These are phyloP conservation scores for Vireo altiloquus DNA, from an alignment of 2,113 vertebrate genomes.

Conservation along the genomic window DNA sequence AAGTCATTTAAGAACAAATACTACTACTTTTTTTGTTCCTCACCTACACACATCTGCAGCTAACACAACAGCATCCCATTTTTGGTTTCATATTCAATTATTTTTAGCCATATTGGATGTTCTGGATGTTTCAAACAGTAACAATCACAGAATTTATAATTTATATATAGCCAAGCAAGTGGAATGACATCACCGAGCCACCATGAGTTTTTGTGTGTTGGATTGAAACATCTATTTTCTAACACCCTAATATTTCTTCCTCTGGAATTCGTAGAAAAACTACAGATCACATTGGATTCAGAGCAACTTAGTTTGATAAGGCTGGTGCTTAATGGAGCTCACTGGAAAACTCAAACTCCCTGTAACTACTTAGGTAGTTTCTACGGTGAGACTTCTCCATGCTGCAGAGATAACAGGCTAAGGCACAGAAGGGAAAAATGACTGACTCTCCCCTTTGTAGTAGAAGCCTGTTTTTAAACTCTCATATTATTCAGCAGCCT, in stretches of 20 bases:
- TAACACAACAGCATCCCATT: not conserved
- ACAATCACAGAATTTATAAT: not conserved
- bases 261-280: not conserved
- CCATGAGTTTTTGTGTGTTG: not conserved
- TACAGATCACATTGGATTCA: not conserved
- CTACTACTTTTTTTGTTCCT: not conserved
- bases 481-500: not conserved
- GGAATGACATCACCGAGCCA: rapidly evolving
- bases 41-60: not conserved
- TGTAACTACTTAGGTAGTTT: not conserved
- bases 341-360: not conserved
- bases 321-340: rapidly evolving
- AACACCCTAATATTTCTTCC: not conserved
- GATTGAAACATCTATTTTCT: not conserved
- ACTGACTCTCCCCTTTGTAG: not conserved
- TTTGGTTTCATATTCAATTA: not conserved
- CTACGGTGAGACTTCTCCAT: not conserved
- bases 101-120: not conserved
- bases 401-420: not conserved
- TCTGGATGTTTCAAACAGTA: not conserved
- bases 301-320: not conserved
- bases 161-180: not conserved
- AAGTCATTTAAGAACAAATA: not conserved
- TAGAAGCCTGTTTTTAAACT: not conserved
- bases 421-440: not conserved